phyloP scores from a whole-genome alignment of 2,888 invertebrate species.

The Meganola albula region DNA sequence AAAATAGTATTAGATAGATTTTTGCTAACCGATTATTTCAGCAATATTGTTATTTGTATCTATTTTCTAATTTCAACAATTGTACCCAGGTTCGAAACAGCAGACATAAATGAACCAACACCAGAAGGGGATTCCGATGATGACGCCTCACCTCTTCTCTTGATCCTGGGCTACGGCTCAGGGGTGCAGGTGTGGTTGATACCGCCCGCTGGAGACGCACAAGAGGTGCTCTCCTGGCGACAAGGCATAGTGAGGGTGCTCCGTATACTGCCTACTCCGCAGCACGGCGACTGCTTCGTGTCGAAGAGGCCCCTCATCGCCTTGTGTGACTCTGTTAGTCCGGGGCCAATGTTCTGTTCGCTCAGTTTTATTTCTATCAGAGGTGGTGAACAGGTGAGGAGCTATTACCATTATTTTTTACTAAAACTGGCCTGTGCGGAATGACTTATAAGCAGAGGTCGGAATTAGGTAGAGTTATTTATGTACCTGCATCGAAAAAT shows the following conservation, averaged over 20 bases:
- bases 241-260: constrained; percentile 92
- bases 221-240: constrained; percentile 95
- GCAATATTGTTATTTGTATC: no score
- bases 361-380: constrained; percentile 90
- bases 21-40: no score
- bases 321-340: constrained; percentile 90
- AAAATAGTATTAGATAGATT: no score
- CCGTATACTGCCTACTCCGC: constrained; percentile 90
- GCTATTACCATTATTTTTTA: background rate
- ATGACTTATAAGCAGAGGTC: no score
- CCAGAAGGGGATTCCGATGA: constrained; percentile 82
- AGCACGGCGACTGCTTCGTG: constrained; percentile 84
- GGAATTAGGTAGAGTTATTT: no score
- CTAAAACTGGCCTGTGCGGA: no score
- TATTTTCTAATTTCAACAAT: background rate
- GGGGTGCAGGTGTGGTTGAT: constrained; percentile 88
- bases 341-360: constrained; percentile 87
- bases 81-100: constrained; percentile 85
- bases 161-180: constrained; percentile 83
- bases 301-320: constrained; percentile 93
- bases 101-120: constrained; percentile 88
- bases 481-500: no score
- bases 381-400: constrained; percentile 84
- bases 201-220: constrained; percentile 93
- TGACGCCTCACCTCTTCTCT: constrained; percentile 87